Base-by-base conservation (phyloP, 2,113 vertebrate species). In the Callaeas wilsoni region DNA sequence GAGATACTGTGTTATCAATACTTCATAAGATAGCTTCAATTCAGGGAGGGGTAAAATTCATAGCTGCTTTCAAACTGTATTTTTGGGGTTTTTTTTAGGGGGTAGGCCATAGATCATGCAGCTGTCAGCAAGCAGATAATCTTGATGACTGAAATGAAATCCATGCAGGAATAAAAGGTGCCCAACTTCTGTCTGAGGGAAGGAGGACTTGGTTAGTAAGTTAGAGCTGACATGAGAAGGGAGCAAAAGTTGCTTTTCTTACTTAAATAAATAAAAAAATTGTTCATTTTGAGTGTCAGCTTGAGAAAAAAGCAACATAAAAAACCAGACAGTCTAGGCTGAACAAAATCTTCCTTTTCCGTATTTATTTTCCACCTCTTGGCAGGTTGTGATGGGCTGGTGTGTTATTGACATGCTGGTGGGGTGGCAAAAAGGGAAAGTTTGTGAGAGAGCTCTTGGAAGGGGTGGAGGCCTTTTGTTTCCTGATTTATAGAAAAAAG, bases 1-100 rank as follows among this genome's bases (percentile, higher is more conserved):
- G 78, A 97, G 98, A 98, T 98, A 98, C 97, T 84, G 91, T 4
- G n/a, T 97, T 98, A 98, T 98, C 98, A 98, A 97, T 96, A 87
- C 93, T 94, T 97, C 57, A 70, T 97, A 97, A 98, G 97, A 98
- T 98, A 98, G 60, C 84, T 96, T 94, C 95, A 89, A 21, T 86
- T 79, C 91, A 81, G 97, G 95, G 97, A 97, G 73, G 97, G 94
- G 95, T 96, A 96, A 96, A 97, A 96, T 92, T 97, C 17, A 20
- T 84, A 93, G 96, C 86, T 93, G 77, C 86, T 92, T 96, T 94
- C 94, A 90, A 95, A 94, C 74, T 91, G 64, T 63, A 77, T 75
- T 84, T 90, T 70, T 68, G 3, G 32, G 7, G 3, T 0, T 7
- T 37, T 82, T 96, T 91, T 94, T 44, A 94, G 94, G 95, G 95